phyloP scores from a whole-genome alignment of 2,797 vertebrate genomes.

The Hypotaenidia philippensis region DNA sequence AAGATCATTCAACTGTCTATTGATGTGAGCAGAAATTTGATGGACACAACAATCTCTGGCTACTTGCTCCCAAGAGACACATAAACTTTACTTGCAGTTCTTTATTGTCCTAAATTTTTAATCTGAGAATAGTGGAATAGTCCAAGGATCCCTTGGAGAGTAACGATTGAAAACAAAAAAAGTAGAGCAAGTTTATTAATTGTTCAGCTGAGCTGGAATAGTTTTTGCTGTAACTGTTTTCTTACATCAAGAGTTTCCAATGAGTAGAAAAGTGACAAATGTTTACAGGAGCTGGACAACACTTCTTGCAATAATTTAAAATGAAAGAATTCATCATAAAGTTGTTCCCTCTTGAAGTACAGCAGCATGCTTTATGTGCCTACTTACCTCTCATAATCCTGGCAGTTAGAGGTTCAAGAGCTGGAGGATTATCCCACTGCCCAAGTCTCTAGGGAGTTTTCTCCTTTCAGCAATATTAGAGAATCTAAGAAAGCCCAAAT shows the following conservation, averaged over 20 bases:
- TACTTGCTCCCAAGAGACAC: conserved; percentile 51
- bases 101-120: conserved; percentile 74
- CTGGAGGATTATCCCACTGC: neutral
- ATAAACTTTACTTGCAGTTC: conserved; percentile 66
- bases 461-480: neutral
- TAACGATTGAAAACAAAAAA: conserved; percentile 35
- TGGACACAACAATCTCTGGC: conserved; percentile 70
- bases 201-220: conserved; percentile 11
- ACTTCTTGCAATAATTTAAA: conserved; percentile 41
- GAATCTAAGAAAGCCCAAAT: neutral
- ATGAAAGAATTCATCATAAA: conserved; percentile 47
- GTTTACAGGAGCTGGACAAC: conserved; percentile 25
- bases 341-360: neutral
- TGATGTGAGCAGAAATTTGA: conserved; percentile 66
- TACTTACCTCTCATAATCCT: neutral
- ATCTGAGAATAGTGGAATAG: conserved; percentile 38
- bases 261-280: conserved; percentile 54
- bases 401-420: neutral
- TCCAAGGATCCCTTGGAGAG: neutral
- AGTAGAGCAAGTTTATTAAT: conserved; percentile 51
- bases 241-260: conserved; percentile 10
- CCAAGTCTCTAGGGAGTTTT: neutral
- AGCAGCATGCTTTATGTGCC: neutral
- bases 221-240: neutral
- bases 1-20: conserved; percentile 41